Percentiles rank a stretch among this genome's conserved stretches.
Evolutionary conservation across 2,888 invertebrate genomes (phyloP).

Genomic region (Prosopocoilus inquinatus): DNA sequence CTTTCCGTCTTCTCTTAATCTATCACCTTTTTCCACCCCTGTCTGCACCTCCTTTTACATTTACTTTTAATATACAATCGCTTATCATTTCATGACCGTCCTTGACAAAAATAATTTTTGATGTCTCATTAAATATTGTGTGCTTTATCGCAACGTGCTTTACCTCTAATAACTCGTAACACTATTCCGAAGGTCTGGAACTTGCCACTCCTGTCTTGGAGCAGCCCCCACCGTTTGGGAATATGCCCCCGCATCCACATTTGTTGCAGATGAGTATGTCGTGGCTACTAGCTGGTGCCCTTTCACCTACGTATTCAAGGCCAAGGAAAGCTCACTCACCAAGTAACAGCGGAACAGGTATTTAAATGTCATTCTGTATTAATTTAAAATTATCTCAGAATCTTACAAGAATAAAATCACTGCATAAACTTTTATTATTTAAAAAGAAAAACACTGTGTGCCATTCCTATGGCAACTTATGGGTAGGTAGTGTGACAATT

Average conservation of each 20-base stretch:
- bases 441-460: too few species aligned
- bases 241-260: conserved; percentile 42
- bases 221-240: conserved; percentile 52
- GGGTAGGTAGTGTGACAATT: too few species aligned
- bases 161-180: not conserved
- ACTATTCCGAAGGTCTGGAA: conserved; percentile 53
- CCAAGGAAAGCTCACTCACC: conserved; percentile 48
- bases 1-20: too few species aligned
- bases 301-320: conserved; percentile 45
- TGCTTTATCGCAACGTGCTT: not conserved
- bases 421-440: not conserved
- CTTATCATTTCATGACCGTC: too few species aligned
- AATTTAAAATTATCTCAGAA: too few species aligned
- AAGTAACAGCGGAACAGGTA: conserved; percentile 44
- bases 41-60: too few species aligned
- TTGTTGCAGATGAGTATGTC: conserved; percentile 49
- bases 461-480: too few species aligned
- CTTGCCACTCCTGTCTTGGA: conserved; percentile 75
- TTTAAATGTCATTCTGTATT: conserved; percentile 2
- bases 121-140: too few species aligned
- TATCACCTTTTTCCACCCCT: too few species aligned
- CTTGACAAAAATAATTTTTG: too few species aligned
- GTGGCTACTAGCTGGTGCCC: conserved; percentile 48
- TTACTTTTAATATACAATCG: too few species aligned
- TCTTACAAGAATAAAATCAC: not conserved